Evolutionary conservation across 2,888 invertebrate genomes (phyloP), one percentile per base, ranked within the genome.

Genomic region (Orgyia antiqua): DNA sequence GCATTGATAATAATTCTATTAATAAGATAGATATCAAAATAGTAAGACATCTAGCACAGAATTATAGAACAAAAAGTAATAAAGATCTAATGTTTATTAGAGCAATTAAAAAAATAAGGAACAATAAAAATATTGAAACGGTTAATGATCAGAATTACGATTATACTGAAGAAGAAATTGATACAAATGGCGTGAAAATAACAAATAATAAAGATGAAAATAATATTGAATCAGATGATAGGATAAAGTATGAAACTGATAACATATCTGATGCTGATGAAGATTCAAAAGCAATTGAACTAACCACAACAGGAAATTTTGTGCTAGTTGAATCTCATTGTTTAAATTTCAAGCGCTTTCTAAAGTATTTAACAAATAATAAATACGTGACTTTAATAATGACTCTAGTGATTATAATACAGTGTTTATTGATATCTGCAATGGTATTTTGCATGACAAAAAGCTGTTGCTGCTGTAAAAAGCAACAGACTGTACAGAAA

Each of bases 351-450:
- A 23, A 23, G 4, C 4, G 9, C 10, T 23, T 23, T 23, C 4
- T 23, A 4, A 23, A 8, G 10, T 10, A 23, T 10, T 23, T 13
- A 24, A 13, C 4, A 1, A 24, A 4, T 12, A 24, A 70, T 31
- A 70, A 46, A 44, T 59, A 54, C 13, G 65, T 64, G 0, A 19
- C 74, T 0, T 21, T 58, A 3, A 29, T 68, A 0, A 38, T 79
- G 15, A 44, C 31, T 1, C 27, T 54, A 0, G 43, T 80, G 0
- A 52, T 78, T 2, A 4, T 58, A 0, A 19, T 68, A 1, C 83
- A 83, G 27, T 79, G 75, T 29, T 58, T 59, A 20, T 26, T 78
- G 2, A 73, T 83, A n/a, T 61, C 59, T 20, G 52, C 60, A 1
- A 58, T 83, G 58, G 13, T 71, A 1, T 73, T 64, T 23, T 76